phyloP scores from a whole-genome alignment of 2,888 invertebrate genomes.

The Belgica antarctica region DNA sequence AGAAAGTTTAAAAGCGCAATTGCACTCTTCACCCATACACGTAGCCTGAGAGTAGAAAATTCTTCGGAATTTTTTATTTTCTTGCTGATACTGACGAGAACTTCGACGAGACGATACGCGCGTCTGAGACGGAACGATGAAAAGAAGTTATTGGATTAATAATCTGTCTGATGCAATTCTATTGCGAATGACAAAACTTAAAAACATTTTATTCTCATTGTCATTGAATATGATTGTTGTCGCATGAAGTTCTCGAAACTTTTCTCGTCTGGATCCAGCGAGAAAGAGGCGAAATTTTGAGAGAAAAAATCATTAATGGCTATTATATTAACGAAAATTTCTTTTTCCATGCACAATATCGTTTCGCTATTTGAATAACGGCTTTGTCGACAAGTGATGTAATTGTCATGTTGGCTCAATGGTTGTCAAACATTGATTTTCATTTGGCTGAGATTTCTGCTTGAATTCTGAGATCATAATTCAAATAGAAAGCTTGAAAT shows the following conservation, averaged over 20 bases:
- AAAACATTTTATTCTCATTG: background rate
- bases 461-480: no score
- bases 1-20: slow-evolving; percentile 25
- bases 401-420: no score
- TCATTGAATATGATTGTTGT: slow-evolving; percentile 18
- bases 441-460: no score
- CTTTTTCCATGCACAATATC: slow-evolving; percentile 4
- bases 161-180: slow-evolving; percentile 22
- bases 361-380: background rate
- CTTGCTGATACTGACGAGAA: background rate
- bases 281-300: no score
- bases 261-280: background rate
- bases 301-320: background rate
- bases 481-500: no score
- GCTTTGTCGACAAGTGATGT: no score
- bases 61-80: background rate
- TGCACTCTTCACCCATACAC: background rate
- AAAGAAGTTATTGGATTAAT: slow-evolving; percentile 27
- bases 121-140: background rate
- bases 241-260: background rate
- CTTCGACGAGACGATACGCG: slow-evolving; percentile 1
- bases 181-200: background rate
- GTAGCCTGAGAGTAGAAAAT: slow-evolving; percentile 7
- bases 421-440: no score
- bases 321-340: background rate